Base-by-base conservation (phyloP, 2,888 invertebrate species). In the Prenolepis imparis region DNA sequence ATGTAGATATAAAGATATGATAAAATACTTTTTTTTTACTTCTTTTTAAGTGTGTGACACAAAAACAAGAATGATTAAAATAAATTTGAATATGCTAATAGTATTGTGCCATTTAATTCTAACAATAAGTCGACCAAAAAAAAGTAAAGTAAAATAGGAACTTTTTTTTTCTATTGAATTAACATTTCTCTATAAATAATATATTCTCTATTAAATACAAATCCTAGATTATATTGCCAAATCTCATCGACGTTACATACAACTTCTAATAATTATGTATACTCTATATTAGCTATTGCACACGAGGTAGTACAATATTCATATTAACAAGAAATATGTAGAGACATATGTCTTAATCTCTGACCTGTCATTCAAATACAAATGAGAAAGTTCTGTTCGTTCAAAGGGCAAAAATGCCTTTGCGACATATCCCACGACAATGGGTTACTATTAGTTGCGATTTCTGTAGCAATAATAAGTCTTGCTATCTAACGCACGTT, bases 231-330 rank as follows among this genome's bases (percentile, higher is more conserved):
- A 55, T n/a, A 28, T 28, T n/a, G 55, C n/a, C 24, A 55, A 18
- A 57, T 39, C 8, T n/a, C 48, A 48, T 8, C 39, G 15, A 24
- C 3, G 84, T n/a, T 41, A 52, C 21, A 48, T 24, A 15, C 48
- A n/a, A n/a, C 48, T 80, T 32, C n/a, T 52, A 15, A n/a, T 24
- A 59, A 78, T 82, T 48, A 63, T 77, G 75, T 57, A 85, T 70
- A 70, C 12, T 21, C 1, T 52, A 52, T 5, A 18, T 52, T 52
- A n/a, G n/a, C n/a, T 52, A n/a, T 52, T 52, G n/a, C 48, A n/a
- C 8, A 15, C n/a, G 48, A 52, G 48, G 18, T 18, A 48, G n/a
- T 44, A 21, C 39, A n/a, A 32, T 66, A 77, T 77, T 28, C 18
- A 61, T 28, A 28, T 15, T 15, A 28, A 59, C 5, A 28, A 28